phyloP scores from a whole-genome alignment of 2,113 vertebrate genomes.

The Leptocoma aspasia region DNA sequence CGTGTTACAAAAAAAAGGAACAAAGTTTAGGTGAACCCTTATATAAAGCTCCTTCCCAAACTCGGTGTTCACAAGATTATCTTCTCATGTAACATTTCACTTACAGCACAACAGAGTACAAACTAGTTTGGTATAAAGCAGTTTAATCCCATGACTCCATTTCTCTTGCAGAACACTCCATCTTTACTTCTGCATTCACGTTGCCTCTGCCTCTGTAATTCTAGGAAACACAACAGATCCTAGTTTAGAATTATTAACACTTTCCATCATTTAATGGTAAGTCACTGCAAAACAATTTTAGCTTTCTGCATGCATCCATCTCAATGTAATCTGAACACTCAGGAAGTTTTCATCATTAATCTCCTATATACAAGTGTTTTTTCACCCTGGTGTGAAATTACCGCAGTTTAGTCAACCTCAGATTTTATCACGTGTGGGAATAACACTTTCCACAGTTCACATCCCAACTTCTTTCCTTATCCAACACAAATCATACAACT shows the following conservation, averaged over 20 bases:
- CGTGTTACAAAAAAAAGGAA: background rate
- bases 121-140: background rate
- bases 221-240: conserved; percentile 31
- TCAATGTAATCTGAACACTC: background rate
- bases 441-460: background rate
- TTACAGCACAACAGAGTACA: conserved; percentile 16
- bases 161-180: background rate
- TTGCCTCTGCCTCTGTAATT: conserved; percentile 28
- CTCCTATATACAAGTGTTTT: background rate
- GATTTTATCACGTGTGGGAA: background rate
- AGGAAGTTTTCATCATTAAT: background rate
- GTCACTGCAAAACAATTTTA: background rate
- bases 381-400: background rate
- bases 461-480: background rate
- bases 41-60: background rate
- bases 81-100: background rate
- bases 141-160: conserved; percentile 72
- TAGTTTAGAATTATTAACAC: background rate
- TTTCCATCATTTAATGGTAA: background rate
- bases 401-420: background rate
- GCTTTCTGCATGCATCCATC: background rate
- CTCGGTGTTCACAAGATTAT: background rate
- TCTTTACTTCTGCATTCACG: conserved; percentile 6
- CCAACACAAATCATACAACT: background rate
- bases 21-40: background rate